Conservation (phyloP, 2,113 vertebrate species). For the Herpetotheres cachinnans region DNA sequence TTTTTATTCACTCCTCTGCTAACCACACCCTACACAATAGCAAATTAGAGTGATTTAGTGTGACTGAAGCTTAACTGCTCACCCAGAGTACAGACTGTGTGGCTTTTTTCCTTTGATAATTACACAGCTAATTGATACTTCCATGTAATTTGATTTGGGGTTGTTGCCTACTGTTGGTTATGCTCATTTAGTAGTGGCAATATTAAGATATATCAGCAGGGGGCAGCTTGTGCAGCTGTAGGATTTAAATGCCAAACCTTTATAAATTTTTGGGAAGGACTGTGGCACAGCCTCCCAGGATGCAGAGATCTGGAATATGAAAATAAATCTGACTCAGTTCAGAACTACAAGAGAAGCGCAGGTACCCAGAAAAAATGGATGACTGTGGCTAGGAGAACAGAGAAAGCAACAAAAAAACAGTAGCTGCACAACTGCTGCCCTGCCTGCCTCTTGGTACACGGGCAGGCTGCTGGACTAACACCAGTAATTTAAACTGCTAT, state of each 20-base stretch:
- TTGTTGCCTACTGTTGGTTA: constrained; percentile 30
- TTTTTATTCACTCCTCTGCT: background rate
- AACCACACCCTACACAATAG: background rate
- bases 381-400: background rate
- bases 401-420: background rate
- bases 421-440: background rate
- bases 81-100: background rate
- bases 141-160: constrained; percentile 35
- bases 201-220: constrained; percentile 32
- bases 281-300: background rate
- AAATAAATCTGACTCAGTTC: background rate
- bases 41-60: constrained; percentile 36
- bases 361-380: background rate
- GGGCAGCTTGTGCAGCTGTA: constrained; percentile 39
- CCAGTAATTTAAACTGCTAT: background rate
- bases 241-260: background rate
- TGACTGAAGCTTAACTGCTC: constrained; percentile 43
- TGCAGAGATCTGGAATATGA: background rate
- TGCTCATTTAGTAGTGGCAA: background rate
- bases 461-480: background rate
- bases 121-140: constrained; percentile 31
- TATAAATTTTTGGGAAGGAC: background rate
- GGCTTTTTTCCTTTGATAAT: constrained; percentile 1
- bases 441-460: background rate
- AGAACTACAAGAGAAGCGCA: background rate